A percentile compares a stretch with the other conserved stretches of the same genome.
Evolutionary conservation across 2,888 invertebrate species (phyloP).

Genomic region (Melitaea athalia): DNA sequence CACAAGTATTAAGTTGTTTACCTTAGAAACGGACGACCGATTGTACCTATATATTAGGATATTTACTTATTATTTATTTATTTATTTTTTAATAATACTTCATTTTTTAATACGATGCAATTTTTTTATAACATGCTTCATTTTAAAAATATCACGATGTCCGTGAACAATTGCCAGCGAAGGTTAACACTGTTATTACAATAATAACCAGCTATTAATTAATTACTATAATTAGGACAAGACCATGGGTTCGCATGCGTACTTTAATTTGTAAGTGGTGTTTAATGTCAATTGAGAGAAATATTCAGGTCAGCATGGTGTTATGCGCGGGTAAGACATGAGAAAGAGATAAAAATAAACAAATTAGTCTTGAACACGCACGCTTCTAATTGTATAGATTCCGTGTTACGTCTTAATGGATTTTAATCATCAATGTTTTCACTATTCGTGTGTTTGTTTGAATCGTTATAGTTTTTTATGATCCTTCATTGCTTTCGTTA

Average conservation of each 20-base stretch:
- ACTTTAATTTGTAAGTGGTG: constrained; percentile 54
- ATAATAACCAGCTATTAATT: constrained; percentile 45
- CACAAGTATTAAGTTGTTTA: no score
- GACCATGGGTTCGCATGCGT: constrained; percentile 47
- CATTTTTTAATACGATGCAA: not conserved
- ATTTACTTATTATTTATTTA: no score
- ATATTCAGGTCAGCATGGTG: constrained; percentile 58
- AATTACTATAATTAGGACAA: constrained; percentile 48
- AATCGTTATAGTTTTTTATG: no score
- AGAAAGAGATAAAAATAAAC: constrained; percentile 2
- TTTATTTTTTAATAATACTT: no score
- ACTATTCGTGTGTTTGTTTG: not conserved
- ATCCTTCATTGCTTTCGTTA: no score
- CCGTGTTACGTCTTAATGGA: not conserved
- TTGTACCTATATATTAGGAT: no score
- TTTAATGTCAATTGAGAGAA: constrained; percentile 64
- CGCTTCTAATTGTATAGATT: not conserved
- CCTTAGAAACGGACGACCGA: no score
- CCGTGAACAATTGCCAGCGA: constrained; percentile 13
- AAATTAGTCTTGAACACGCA: not conserved
- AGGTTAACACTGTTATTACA: constrained; percentile 24
- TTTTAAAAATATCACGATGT: not conserved
- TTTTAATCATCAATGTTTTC: not conserved
- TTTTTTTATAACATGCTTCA: not conserved
- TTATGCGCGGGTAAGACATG: not conserved